Conservation (phyloP, 2,888 invertebrate genomes). For the Micropterix aruncella region DNA sequence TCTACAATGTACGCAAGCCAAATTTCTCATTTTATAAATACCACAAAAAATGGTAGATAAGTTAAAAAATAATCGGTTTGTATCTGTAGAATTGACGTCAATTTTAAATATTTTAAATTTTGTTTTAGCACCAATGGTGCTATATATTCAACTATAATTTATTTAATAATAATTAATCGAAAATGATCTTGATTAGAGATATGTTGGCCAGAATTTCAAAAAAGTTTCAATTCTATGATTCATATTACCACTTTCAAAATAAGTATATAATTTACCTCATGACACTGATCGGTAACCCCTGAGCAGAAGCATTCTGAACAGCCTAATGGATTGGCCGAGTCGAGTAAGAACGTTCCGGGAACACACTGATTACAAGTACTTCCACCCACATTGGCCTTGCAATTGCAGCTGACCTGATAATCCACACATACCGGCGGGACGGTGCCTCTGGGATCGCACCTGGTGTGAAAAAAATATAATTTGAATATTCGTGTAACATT, state of each 20-base stretch:
- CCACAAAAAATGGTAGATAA: no score
- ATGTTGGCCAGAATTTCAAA: no score
- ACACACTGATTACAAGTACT: slow-evolving; percentile 63
- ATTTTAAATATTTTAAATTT: no score
- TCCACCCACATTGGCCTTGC: slow-evolving; percentile 68
- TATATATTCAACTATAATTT: no score
- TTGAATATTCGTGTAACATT: no score
- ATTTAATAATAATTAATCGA: no score
- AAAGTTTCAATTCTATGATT: background rate
- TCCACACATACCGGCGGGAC: slow-evolving; percentile 22
- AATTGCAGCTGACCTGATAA: slow-evolving; percentile 39
- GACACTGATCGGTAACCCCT: slow-evolving; percentile 61
- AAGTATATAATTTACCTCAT: slow-evolving; percentile 29
- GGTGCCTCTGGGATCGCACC: slow-evolving; percentile 28
- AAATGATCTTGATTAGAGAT: no score
- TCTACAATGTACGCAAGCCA: background rate
- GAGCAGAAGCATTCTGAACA: slow-evolving; percentile 85
- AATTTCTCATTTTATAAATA: no score
- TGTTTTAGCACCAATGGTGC: no score
- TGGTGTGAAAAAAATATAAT: no score
- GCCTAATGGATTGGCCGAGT: slow-evolving; percentile 53
- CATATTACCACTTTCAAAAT: background rate
- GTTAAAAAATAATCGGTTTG: no score
- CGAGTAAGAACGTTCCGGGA: slow-evolving; percentile 65
- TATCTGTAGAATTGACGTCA: no score